Percentiles rank a stretch among this genome's conserved stretches.
These are phyloP conservation scores for Ianthella basta DNA, from an alignment of 37 sponge, comb jelly and placozoan species.

Conservation along the genomic window DNA sequence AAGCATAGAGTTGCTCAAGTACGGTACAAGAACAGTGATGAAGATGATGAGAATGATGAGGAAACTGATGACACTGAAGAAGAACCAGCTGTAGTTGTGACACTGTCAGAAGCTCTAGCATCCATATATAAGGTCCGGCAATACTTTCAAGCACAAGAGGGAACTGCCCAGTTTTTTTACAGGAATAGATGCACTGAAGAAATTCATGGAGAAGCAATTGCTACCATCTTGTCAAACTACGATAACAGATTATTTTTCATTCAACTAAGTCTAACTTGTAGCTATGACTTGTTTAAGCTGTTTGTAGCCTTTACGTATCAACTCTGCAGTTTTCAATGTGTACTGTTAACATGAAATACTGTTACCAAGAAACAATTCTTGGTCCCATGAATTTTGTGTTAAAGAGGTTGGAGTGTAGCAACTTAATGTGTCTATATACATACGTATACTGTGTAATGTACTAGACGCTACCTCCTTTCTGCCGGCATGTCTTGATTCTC, in stretches of 20 bases:
- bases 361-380: too few relatives aligned
- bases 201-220: neutral
- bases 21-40: neutral
- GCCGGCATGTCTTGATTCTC: too few relatives aligned
- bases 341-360: too few relatives aligned
- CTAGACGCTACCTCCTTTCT: too few relatives aligned
- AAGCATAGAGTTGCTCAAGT: slow-evolving; percentile 25
- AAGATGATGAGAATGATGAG: neutral
- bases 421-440: too few relatives aligned
- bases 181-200: neutral
- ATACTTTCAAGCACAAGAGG: neutral
- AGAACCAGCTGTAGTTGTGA: neutral
- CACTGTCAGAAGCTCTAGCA: slow-evolving; percentile 15
- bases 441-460: too few relatives aligned
- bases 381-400: too few relatives aligned
- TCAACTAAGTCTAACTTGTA: neutral
- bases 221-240: slow-evolving; percentile 8
- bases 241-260: slow-evolving; percentile 12
- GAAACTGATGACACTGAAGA: neutral
- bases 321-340: too few relatives aligned
- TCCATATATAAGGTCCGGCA: slow-evolving; percentile 14
- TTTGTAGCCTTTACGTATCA: too few relatives aligned
- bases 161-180: slow-evolving; percentile 4
- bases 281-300: slow-evolving; percentile 1
- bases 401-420: too few relatives aligned